Evolutionary conservation across 2,888 invertebrate species (phyloP), one percentile per base, ranked within the genome.

Genomic region (Torymus auratus): DNA sequence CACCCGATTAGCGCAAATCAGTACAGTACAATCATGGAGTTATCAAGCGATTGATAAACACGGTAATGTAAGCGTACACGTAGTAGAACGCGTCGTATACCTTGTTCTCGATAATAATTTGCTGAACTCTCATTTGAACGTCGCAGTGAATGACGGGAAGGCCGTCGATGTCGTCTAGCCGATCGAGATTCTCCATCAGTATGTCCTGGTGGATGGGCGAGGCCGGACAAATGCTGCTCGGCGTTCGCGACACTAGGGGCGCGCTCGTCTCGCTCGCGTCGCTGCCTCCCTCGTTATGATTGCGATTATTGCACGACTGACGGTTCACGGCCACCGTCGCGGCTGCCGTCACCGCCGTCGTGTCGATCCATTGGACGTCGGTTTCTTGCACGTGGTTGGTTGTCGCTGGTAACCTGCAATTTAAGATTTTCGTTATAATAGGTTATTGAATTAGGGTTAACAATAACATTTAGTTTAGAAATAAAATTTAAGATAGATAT

Each of bases 101-200:
- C 94, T 94, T 95, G 89, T 96, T 95, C 84, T 96, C 95, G 79
- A 95, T 93, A 86, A 96, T 95, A 87, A 98, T 95, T 91, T 96
- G 96, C 89, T 95, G 95, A 87, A 98, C 93, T 83, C 97, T 92
- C 83, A 94, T 94, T 91, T 96, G 96, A 84, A 95, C 92, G 82
- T 95, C 94, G 88, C 95, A 95, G 83, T 93, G 92, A 81, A 94
- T 92, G 61, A 94, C 94, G 82, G 95, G 93, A 87, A 96, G 92
- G 64, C 96, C 96, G 91, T 96, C 96, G 62, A 94, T 93, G 83
- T 94, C 93, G 87, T 95, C 95, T 73, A 94, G 88, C 82, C 90
- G 88, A 82, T 90, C 89, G 65, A 87, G 87, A 84, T 88, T 88
- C 74, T 90, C 90, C 41, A 87, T 75, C 64, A 87, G 78, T 52